Evolutionary conservation across 2,113 vertebrate species (phyloP), one percentile per base, ranked within the genome.

Genomic region (Vombatus ursinus): DNA sequence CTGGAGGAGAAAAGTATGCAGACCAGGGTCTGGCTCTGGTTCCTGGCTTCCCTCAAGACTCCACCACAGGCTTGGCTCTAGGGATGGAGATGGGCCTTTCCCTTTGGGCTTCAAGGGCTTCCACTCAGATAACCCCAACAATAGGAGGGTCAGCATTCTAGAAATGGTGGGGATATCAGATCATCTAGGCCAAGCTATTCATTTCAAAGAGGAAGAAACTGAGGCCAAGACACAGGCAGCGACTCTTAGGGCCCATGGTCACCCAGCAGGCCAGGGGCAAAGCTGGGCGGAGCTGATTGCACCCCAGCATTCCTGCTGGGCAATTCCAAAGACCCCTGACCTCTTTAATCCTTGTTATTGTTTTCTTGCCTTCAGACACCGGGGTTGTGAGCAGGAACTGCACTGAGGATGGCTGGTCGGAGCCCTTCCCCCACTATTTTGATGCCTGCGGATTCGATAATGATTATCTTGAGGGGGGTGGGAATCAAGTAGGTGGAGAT

Each of bases 381-480:
- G 99, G 99, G 3, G 98, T 98, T 68, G 98, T 99, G 96, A 99
- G 99, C 98, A 99, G 99, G 77, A 99, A 99, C 97, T 99, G 99
- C 96, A 99, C 99, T 0, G 99, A 99, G 51, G 98, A 99, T 0
- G 99, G 99, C 96, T 99, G 99, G 99, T 99, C 99, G 0, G 99
- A 99, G 57, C 99, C 99, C 1, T 99, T 99, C 97, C 99, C 99
- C 53, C 99, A 99, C 94, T 99, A 99, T 77, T 98, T 99, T 0
- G 99, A 99, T 0, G 99, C 99, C 57, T 99, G 99, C 0, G 98
- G 99, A 91, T 99, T 99, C 51, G 99, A 99, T 52, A 99, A 99
- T 52, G 99, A 99, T 52, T 98, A 97, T 84, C 99, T 98, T 0
- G 98, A 98, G 90, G 90, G 97, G 90, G 90, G 97, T 0, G 98